phyloP scores from a whole-genome alignment of 2,113 vertebrate genomes.

The Phaetusa simplex region DNA sequence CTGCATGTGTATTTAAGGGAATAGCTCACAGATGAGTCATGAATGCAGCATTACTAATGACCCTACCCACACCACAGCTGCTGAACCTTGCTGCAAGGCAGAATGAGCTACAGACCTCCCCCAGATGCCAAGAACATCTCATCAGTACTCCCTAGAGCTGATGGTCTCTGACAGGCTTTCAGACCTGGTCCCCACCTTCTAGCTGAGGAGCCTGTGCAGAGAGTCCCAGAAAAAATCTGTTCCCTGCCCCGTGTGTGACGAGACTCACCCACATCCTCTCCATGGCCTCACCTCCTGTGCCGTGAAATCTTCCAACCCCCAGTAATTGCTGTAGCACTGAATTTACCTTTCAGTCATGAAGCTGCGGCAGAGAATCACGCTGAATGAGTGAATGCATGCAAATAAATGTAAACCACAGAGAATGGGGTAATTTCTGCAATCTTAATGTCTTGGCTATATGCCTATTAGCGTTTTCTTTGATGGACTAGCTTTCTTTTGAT shows the following conservation, averaged over 20 bases:
- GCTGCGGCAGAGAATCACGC: not conserved
- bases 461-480: slow-evolving; percentile 23
- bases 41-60: slow-evolving; percentile 61
- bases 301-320: not conserved
- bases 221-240: not conserved
- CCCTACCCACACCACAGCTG: slow-evolving; percentile 58
- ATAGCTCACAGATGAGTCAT: slow-evolving; percentile 57
- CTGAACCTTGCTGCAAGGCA: slow-evolving; percentile 44
- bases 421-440: not conserved
- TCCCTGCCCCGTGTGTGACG: not conserved
- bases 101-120: slow-evolving; percentile 26
- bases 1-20: slow-evolving; percentile 30
- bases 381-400: not conserved
- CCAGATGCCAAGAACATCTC: slow-evolving; percentile 19
- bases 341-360: not conserved
- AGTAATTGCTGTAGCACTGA: not conserved
- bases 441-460: not conserved
- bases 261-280: not conserved
- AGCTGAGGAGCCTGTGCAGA: not conserved
- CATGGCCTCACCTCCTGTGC: not conserved
- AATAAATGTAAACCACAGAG: not conserved
- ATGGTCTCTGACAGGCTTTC: slow-evolving; percentile 4
- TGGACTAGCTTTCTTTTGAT: not conserved
- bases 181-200: not conserved
- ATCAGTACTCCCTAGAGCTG: not conserved